Evolutionary conservation across 1,140 invertebrate species (phyloP).

Genomic region (Lordiphosa mommai): DNA sequence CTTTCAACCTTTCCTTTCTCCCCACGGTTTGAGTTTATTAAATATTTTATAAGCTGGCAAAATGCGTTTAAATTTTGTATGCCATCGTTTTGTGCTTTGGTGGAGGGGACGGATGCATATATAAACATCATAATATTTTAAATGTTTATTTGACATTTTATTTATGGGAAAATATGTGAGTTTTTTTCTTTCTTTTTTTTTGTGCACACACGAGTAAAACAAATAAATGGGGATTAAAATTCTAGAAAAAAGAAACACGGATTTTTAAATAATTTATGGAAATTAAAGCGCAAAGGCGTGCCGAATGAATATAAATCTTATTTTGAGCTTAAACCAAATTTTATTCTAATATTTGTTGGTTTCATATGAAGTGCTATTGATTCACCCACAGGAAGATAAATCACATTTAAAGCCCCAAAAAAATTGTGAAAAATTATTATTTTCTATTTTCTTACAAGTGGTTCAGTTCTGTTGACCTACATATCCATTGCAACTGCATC

Average conservation of each 20-base stretch:
- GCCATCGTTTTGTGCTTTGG: neutral
- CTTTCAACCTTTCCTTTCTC: slow-evolving; percentile 9
- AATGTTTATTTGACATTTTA: slow-evolving; percentile 33
- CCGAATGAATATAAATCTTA: too few species aligned
- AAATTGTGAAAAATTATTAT: slow-evolving; percentile 7
- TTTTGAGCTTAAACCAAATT: too few species aligned
- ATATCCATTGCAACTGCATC: slow-evolving; percentile 35
- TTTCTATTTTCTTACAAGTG: slow-evolving; percentile 4
- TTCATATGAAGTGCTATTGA: too few species aligned
- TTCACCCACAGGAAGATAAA: too few species aligned
- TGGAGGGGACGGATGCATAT: neutral
- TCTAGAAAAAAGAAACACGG: neutral
- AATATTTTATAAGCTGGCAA: slow-evolving; percentile 30
- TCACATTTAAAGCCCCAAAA: neutral
- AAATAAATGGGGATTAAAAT: slow-evolving; percentile 8
- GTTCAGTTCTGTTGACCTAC: slow-evolving; percentile 31
- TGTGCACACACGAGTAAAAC: neutral
- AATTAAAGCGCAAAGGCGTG: too few species aligned
- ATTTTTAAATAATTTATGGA: too few species aligned
- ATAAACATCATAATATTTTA: slow-evolving; percentile 13
- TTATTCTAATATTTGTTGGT: too few species aligned
- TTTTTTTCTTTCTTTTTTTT: slow-evolving; percentile 1
- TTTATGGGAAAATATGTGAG: slow-evolving; percentile 13
- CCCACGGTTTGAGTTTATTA: neutral
- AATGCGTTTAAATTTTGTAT: slow-evolving; percentile 15